A percentile compares a stretch with the other conserved stretches of the same genome.
Conservation (phyloP, 2,113 vertebrate species). For the Lepisosteus osseus region DNA sequence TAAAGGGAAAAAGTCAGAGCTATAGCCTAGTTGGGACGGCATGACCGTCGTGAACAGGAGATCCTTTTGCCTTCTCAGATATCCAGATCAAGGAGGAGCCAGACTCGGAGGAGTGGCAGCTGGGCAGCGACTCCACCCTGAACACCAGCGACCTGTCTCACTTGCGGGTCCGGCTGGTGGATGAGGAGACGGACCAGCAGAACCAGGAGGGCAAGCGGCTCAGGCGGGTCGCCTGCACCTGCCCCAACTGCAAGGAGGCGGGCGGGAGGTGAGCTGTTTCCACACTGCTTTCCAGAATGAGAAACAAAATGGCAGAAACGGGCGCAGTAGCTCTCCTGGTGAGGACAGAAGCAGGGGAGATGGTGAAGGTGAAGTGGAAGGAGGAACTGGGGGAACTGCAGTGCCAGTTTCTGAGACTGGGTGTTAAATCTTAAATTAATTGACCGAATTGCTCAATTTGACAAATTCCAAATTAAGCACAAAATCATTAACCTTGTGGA, state of each 20-base stretch:
- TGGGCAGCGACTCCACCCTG: slow-evolving; percentile 90
- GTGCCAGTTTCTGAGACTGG: neutral
- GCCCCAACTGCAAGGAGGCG: slow-evolving; percentile 98
- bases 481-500: too few species aligned
- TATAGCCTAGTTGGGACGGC: too few species aligned
- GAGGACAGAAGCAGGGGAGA: too few species aligned
- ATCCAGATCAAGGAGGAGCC: slow-evolving; percentile 98
- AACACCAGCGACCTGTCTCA: slow-evolving; percentile 95
- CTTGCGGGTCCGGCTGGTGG: slow-evolving; percentile 86
- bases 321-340: too few species aligned
- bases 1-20: too few species aligned
- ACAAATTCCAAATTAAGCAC: too few species aligned
- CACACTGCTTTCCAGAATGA: neutral
- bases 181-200: slow-evolving; percentile 89
- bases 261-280: slow-evolving; percentile 81
- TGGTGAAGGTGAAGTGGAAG: too few species aligned
- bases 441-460: too few species aligned
- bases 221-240: slow-evolving; percentile 93
- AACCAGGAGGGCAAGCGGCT: slow-evolving; percentile 93
- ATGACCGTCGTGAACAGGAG: too few species aligned
- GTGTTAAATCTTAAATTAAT: neutral
- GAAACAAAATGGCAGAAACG: too few species aligned
- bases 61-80: slow-evolving; percentile 57
- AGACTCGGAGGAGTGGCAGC: slow-evolving; percentile 95
- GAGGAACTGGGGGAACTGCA: too few species aligned